These are phyloP conservation scores for Steinernema carpocapsae DNA, from an alignment of 2,888 invertebrate genomes.

Conservation along the genomic window DNA sequence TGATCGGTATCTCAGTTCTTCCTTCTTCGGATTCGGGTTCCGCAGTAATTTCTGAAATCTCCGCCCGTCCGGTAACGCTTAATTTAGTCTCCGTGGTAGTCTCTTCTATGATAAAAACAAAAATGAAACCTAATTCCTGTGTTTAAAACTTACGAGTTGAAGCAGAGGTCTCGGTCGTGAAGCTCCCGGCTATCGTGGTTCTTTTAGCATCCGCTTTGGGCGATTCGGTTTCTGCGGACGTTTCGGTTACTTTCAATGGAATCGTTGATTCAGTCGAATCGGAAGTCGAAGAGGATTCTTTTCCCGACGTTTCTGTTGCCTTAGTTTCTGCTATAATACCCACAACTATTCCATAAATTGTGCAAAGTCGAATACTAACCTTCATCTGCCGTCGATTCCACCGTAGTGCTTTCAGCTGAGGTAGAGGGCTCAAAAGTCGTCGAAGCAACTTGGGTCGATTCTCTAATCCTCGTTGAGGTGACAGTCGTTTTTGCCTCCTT, in stretches of 20 bases:
- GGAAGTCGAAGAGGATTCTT: no score
- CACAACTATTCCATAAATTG: no score
- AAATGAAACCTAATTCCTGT: not conserved
- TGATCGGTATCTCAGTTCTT: no score
- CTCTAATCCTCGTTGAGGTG: not conserved
- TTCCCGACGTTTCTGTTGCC: no score
- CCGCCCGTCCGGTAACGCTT: not conserved
- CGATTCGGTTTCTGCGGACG: no score
- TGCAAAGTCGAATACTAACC: no score
- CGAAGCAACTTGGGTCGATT: not conserved
- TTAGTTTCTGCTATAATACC: no score
- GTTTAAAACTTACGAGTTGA: not conserved
- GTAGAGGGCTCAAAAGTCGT: not conserved
- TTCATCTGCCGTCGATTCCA: not conserved
- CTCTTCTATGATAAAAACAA: not conserved
- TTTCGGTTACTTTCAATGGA: no score
- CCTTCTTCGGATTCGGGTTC: not conserved
- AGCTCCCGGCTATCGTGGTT: not conserved
- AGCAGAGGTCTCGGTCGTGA: not conserved
- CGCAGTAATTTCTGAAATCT: not conserved
- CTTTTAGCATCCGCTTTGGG: no score
- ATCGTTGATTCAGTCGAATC: no score
- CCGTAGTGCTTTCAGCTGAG: not conserved
- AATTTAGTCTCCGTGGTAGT: not conserved
- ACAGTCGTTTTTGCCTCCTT: not conserved